Evolutionary conservation across 2,113 vertebrate genomes (phyloP).

Genomic region (Saguinus imperator): DNA sequence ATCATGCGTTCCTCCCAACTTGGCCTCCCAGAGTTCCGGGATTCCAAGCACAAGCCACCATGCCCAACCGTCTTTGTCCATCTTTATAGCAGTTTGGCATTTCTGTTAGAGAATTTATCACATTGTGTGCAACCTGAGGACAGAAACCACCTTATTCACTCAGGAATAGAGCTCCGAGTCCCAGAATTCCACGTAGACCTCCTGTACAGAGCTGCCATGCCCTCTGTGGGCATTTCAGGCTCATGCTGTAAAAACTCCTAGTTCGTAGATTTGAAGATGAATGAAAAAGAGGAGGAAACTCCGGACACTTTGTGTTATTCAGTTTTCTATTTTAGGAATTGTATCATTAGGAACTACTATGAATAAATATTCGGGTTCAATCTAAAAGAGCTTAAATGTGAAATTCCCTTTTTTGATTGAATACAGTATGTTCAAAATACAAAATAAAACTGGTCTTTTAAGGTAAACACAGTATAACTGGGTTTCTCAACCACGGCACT

Average conservation of each 20-base stretch:
- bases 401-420: background rate
- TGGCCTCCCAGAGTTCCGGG: too few relatives aligned
- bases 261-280: background rate
- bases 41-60: too few relatives aligned
- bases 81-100: background rate
- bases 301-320: background rate
- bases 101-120: background rate
- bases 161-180: background rate
- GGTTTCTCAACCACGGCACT: background rate
- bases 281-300: background rate
- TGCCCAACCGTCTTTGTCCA: background rate
- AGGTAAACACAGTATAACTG: background rate
- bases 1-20: too few relatives aligned
- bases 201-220: rapidly evolving
- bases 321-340: constrained; percentile 23
- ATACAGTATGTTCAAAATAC: background rate
- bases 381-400: constrained; percentile 22
- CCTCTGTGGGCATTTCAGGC: background rate
- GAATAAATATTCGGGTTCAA: background rate
- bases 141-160: background rate
- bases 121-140: background rate
- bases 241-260: background rate
- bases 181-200: background rate
- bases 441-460: background rate
- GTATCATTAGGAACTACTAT: constrained; percentile 3